These are phyloP conservation scores for Hyperoplus immaculatus DNA, from an alignment of 2,797 vertebrate species.

Conservation along the genomic window DNA sequence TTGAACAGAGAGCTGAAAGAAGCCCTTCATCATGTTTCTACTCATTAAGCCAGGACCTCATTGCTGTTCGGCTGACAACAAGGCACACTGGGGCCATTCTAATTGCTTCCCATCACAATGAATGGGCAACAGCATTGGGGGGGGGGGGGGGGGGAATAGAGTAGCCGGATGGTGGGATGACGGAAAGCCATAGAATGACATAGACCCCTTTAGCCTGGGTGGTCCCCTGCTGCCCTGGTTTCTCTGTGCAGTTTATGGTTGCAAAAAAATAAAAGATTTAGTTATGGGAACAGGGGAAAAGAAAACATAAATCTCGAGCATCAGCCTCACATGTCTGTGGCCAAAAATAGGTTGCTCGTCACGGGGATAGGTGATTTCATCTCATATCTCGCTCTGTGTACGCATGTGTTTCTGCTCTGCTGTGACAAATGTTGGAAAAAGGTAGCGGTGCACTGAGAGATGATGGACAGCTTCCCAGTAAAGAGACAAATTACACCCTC, in stretches of 20 bases:
- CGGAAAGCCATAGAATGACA: conserved; percentile 20
- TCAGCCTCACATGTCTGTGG: conserved; percentile 16
- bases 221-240: conserved; percentile 44
- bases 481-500: conserved; percentile 45
- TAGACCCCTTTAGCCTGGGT: conserved; percentile 42
- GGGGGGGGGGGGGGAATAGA: conserved; percentile 11
- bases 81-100: conserved; percentile 57
- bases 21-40: conserved; percentile 69
- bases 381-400: conserved; percentile 25
- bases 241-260: conserved; percentile 19
- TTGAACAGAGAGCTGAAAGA: conserved; percentile 56
- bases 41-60: conserved; percentile 71
- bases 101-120: conserved; percentile 70
- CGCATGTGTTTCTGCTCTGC: conserved; percentile 16
- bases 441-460: conserved; percentile 17
- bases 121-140: conserved; percentile 60
- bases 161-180: conserved; percentile 38
- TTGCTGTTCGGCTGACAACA: conserved; percentile 65
- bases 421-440: conserved; percentile 36
- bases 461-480: conserved; percentile 13
- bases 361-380: conserved; percentile 19
- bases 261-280: conserved; percentile 14
- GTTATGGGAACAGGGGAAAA: conserved; percentile 29
- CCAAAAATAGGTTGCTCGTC: conserved; percentile 35
- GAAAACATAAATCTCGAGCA: conserved; percentile 1